phyloP scores from a whole-genome alignment of 2,888 invertebrate genomes.

The Pseudococcus viburni region DNA sequence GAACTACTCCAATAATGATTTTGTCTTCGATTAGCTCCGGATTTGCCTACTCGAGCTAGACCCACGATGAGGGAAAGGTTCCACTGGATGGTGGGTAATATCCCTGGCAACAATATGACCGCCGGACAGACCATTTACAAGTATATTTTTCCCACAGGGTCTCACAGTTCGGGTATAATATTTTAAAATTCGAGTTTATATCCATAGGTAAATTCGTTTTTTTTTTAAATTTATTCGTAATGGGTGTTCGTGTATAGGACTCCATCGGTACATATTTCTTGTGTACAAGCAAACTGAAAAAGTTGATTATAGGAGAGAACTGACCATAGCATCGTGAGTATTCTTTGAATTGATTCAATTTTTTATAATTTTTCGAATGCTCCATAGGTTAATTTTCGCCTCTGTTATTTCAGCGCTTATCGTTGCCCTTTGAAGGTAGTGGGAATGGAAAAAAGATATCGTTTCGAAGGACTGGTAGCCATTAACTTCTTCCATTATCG shows the following conservation, averaged over 20 bases:
- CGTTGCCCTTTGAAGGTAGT: too few species aligned
- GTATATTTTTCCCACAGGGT: neutral
- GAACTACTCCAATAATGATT: too few species aligned
- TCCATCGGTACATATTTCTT: slow-evolving; percentile 86
- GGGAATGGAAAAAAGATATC: too few species aligned
- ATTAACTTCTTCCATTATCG: too few species aligned
- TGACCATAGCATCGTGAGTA: too few species aligned
- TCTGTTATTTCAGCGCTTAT: too few species aligned
- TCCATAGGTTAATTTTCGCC: too few species aligned
- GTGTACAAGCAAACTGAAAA: slow-evolving; percentile 80
- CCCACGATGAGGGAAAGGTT: slow-evolving; percentile 76
- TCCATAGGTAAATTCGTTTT: neutral
- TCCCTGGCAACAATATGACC: slow-evolving; percentile 80
- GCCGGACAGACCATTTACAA: slow-evolving; percentile 79
- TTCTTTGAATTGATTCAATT: too few species aligned
- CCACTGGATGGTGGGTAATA: slow-evolving; percentile 92
- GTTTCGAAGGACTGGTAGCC: too few species aligned
- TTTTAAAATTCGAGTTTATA: too few species aligned
- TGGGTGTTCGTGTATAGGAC: slow-evolving; percentile 74
- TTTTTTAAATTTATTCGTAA: neutral
- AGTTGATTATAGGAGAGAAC: slow-evolving; percentile 69
- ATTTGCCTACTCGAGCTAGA: slow-evolving; percentile 71
- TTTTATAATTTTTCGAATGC: too few species aligned
- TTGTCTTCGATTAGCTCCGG: neutral
- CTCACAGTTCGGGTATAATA: neutral